Base-by-base conservation (phyloP, 2,797 vertebrate species). In the Spinibarbus caldwelli region DNA sequence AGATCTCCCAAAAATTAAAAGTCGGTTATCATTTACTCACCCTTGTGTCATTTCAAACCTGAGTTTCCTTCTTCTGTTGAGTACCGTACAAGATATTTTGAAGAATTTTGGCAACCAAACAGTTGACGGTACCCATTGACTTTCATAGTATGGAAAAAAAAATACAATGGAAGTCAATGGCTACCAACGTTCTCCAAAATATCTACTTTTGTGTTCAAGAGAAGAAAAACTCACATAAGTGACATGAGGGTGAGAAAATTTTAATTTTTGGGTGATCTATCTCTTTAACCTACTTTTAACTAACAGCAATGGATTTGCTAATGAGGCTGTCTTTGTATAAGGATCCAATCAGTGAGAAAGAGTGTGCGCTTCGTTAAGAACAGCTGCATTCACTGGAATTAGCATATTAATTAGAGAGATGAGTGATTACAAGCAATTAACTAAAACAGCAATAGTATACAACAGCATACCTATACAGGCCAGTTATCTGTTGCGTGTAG, bases 351-450 rank as follows among this genome's bases (percentile, higher is more conserved):
- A 72, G 75, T 85, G 49, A 59, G 73, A 75, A 64, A 34, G 78
- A 87, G 84, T 84, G 47, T 82, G 86, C 82, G 78, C 76, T 11
- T 68, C 34, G 31, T 34, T 75, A 29, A 34, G 54, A 86, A 89
- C 86, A 86, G 84, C 81, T 87, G 86, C 86, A 81, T 83, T 84
- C 41, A 59, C 26, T 82, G 64, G 73, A 85, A 89, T 89, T 89
- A 87, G 84, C 86, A 87, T 89, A 86, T 87, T 87, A 89, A 89
- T 87, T 87, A 87, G 83, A 75, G 66, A 73, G 66, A 89, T 45
- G 49, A 84, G 57, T 87, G 84, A 87, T 86, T 84, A 80, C 77
- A 84, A 36, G 68, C 86, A 87, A 85, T 87, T 85, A 87, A 43
- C 80, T 82, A 34, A 83, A 86, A 86, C 71, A 71, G 57, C 64